phyloP scores from a whole-genome alignment of 1,140 invertebrate genomes.

The Drosophila ambigua region DNA sequence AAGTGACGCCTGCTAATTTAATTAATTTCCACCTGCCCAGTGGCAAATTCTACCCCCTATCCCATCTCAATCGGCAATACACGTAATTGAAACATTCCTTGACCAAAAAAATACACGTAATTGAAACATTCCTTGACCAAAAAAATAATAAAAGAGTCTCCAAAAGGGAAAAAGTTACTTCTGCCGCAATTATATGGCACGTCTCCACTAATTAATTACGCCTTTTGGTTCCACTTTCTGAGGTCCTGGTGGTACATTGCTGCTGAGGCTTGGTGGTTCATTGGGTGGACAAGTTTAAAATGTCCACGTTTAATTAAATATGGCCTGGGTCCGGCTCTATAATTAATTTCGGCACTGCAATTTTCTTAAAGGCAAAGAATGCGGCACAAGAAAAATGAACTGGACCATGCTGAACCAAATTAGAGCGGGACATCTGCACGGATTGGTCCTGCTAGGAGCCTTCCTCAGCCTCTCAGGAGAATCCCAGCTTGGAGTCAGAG shows the following conservation, averaged over 20 bases:
- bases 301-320: slow-evolving; percentile 81
- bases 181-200: slow-evolving; percentile 78
- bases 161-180: slow-evolving; percentile 71
- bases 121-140: slow-evolving; percentile 78
- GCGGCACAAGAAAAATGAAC: slow-evolving; percentile 44
- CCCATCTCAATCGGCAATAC: slow-evolving; percentile 45
- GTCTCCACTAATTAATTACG: slow-evolving; percentile 80
- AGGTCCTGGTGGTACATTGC: slow-evolving; percentile 6
- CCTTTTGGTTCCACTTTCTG: slow-evolving; percentile 66
- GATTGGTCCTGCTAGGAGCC: slow-evolving; percentile 14
- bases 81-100: slow-evolving; percentile 80
- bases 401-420: slow-evolving; percentile 52
- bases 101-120: slow-evolving; percentile 74
- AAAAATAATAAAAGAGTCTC: slow-evolving; percentile 65
- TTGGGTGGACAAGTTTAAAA: slow-evolving; percentile 59
- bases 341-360: slow-evolving; percentile 80
- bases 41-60: slow-evolving; percentile 9
- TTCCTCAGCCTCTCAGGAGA: too few species aligned
- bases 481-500: slow-evolving; percentile 10
- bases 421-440: slow-evolving; percentile 66
- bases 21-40: slow-evolving; percentile 74
- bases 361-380: slow-evolving; percentile 78
- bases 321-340: slow-evolving; percentile 64
- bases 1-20: slow-evolving; percentile 79
- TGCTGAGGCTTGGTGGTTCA: neutral